Evolutionary conservation across 2,888 invertebrate genomes (phyloP).

Genomic region (Bursaphelenchus okinawaensis): DNA sequence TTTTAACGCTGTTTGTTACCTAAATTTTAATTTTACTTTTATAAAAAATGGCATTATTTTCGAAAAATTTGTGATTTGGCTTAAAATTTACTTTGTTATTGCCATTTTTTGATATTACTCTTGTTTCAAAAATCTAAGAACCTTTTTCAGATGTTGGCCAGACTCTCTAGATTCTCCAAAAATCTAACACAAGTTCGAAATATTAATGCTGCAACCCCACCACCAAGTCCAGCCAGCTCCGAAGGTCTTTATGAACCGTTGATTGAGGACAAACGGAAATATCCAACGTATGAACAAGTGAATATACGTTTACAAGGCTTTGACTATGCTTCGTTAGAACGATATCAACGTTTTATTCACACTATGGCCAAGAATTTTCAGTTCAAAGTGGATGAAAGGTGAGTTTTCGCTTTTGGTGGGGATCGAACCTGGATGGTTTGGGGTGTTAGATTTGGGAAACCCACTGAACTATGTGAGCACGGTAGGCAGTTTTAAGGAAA

Average conservation of each 20-base stretch:
- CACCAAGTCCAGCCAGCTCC: background rate
- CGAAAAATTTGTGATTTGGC: too few species aligned
- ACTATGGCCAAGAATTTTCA: slow-evolving; percentile 39
- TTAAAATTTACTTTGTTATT: too few species aligned
- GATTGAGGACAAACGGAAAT: slow-evolving; percentile 38
- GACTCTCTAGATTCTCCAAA: background rate
- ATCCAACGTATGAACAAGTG: slow-evolving; percentile 40
- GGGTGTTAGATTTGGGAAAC: too few species aligned
- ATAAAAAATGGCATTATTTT: too few species aligned
- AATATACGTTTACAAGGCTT: slow-evolving; percentile 48
- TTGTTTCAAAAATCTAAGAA: too few species aligned
- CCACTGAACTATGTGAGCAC: too few species aligned
- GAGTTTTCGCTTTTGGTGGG: background rate
- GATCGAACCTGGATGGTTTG: too few species aligned
- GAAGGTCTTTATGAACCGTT: slow-evolving; percentile 39
- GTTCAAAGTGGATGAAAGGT: slow-evolving; percentile 51
- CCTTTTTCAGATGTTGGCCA: background rate
- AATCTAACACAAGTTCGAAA: background rate
- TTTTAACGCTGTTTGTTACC: too few species aligned
- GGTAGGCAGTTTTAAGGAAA: too few species aligned
- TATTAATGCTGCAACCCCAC: background rate
- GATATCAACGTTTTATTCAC: slow-evolving; percentile 48
- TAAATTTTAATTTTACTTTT: too few species aligned
- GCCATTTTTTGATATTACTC: too few species aligned
- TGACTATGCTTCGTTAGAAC: slow-evolving; percentile 50